Base-by-base conservation (phyloP, 2,113 vertebrate species). In the Cyprinodon variegatus region DNA sequence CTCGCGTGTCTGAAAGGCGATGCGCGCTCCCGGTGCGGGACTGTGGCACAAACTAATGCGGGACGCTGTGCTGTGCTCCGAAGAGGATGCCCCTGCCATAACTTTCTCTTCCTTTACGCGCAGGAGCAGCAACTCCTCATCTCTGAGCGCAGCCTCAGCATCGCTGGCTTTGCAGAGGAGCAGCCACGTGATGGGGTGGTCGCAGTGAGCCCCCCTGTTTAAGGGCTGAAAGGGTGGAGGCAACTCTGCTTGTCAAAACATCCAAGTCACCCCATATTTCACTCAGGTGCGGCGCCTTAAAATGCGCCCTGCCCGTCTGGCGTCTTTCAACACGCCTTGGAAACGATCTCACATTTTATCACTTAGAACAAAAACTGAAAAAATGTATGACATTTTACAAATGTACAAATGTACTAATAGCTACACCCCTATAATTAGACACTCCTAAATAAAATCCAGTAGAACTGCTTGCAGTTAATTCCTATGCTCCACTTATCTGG, bases 131-230 rank as follows among this genome's bases (percentile, higher is more conserved):
- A 40, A 65, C 61, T 62, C 43, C 71, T 81, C 87, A 77, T 88
- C 83, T 83, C 74, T 61, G 81, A 71, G 75, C 81, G 72, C 79
- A 83, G 85, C 68, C 73, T 68, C 76, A 77, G 76, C 86, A 69
- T 76, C 83, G 72, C 81, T 72, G 63, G 37, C 43, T 72, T 81
- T 1, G 68, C 68, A 0, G 72, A 77, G 70, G 74, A 89, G 67
- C 86, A 50, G 75, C 9, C 92, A 93, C 91, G 92, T 93, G 92
- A 91, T 79, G 13, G 65, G 80, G 82, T 69, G 83, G 78, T 68
- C 79, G 72, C 78, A 64, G 3, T 43, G 83, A 83, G 78, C 60
- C 12, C 20, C 60, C 29, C 82, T 72, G 43, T 76, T 68, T 20
- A 60, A 71, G 68, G 70, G 69, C 66, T 61, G 70, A 63, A 39